Evolutionary conservation across 2,113 vertebrate genomes (phyloP).

Genomic region (Lathamus discolor): DNA sequence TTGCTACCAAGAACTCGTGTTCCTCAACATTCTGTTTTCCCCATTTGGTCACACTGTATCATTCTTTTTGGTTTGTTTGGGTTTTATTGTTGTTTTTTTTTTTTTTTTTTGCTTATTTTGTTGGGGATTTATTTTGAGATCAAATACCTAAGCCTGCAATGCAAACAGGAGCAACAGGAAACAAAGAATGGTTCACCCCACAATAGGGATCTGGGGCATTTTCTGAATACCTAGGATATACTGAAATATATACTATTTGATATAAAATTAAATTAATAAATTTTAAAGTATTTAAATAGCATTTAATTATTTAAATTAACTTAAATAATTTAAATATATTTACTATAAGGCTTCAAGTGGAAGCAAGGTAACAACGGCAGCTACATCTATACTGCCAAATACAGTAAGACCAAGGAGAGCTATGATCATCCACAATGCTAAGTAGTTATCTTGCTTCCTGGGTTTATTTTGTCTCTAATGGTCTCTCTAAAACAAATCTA

Average conservation of each 20-base stretch:
- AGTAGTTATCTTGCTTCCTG: not conserved
- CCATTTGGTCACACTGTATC: not conserved
- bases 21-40: not conserved
- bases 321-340: not conserved
- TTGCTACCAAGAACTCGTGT: not conserved
- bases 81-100: not conserved
- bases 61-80: not conserved
- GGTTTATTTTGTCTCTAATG: not conserved
- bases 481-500: not conserved
- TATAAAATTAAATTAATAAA: not conserved
- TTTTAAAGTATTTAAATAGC: not conserved
- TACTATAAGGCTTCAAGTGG: not conserved
- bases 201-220: not conserved
- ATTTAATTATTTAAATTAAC: not conserved
- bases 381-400: not conserved
- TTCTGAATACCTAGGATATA: not conserved
- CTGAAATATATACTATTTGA: not conserved
- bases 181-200: not conserved
- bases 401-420: not conserved
- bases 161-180: not conserved
- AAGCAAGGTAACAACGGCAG: not conserved
- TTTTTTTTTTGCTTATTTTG: not conserved
- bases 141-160: not conserved
- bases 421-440: not conserved
- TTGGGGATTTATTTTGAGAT: not conserved